Evolutionary conservation across 2,797 vertebrate genomes (phyloP), one percentile per base, ranked within the genome.

Genomic region (Ceryle rudis): DNA sequence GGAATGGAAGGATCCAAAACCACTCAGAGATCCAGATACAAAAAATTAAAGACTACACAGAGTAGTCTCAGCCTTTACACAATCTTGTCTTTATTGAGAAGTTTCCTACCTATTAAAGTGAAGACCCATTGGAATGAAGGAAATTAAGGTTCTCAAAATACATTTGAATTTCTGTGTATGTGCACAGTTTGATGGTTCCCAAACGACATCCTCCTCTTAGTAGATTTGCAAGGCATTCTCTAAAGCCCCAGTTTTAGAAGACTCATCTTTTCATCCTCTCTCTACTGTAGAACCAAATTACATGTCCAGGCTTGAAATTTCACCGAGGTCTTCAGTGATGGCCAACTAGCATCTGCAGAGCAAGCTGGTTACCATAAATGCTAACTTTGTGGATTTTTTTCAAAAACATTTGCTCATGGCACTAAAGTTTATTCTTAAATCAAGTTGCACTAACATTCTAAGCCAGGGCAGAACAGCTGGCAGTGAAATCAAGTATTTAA

Each of bases 401-500:
- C 15, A 80, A 78, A 92, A 83, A 22, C 3, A 33, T n/a, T 79
- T 89, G 4, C 28, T 70, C 18, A 47, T 54, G 47, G 14, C 26
- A 66, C 8, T 42, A 8, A 29, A 35, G 9, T 54, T 79, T 89
- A 22, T 65, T 75, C 39, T 80, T 54, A 54, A 54, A 39, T 58
- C 14, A 81, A 79, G 46, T 20, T 37, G 47, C 58, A 84, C 14
- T 2, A 5, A 83, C 29, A 73, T 71, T 89, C 26, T 31, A 85
- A 52, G 37, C 20, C 22, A 86, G 5, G 7, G 10, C 7, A 90
- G 52, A 8, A 28, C 5, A 83, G 9, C 11, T 87, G 55, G 85
- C 91, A 95, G 65, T 57, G 16, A 88, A 84, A 89, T 60, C 16
- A 41, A 66, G 16, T 70, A 23, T 28, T 89, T 77, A 21, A 70